Evolutionary conservation across 2,113 vertebrate species (phyloP).

Genomic region (Xenus cinereus): DNA sequence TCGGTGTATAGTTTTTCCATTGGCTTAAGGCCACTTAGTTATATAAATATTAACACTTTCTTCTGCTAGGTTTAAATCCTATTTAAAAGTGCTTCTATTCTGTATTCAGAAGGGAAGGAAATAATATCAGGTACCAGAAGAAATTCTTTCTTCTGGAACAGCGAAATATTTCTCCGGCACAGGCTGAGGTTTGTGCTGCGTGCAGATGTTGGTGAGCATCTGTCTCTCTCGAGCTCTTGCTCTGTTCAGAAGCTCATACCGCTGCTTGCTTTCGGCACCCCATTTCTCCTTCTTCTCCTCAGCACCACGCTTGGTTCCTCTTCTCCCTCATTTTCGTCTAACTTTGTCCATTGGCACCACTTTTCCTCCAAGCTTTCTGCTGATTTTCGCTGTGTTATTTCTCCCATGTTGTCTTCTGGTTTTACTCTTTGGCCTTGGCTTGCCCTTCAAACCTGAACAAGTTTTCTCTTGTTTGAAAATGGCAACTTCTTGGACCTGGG

Average conservation of each 20-base stretch:
- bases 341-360: neutral
- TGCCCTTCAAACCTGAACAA: neutral
- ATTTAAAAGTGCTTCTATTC: conserved; percentile 12
- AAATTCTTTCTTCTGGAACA: conserved; percentile 40
- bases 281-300: neutral
- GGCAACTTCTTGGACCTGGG: neutral
- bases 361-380: neutral
- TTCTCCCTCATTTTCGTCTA: neutral
- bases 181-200: neutral
- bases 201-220: neutral
- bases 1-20: neutral
- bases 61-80: conserved; percentile 10
- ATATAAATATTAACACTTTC: conserved; percentile 36
- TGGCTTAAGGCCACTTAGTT: conserved; percentile 37
- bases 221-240: neutral
- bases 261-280: neutral
- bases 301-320: neutral
- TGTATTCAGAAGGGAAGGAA: conserved; percentile 2
- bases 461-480: neutral
- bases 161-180: neutral
- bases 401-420: neutral
- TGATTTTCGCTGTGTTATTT: neutral
- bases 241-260: neutral
- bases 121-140: neutral
- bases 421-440: neutral